Evolutionary conservation across 1,140 invertebrate species (phyloP), one percentile per base, ranked within the genome.

Genomic region (Ceratosolen solmsi): DNA sequence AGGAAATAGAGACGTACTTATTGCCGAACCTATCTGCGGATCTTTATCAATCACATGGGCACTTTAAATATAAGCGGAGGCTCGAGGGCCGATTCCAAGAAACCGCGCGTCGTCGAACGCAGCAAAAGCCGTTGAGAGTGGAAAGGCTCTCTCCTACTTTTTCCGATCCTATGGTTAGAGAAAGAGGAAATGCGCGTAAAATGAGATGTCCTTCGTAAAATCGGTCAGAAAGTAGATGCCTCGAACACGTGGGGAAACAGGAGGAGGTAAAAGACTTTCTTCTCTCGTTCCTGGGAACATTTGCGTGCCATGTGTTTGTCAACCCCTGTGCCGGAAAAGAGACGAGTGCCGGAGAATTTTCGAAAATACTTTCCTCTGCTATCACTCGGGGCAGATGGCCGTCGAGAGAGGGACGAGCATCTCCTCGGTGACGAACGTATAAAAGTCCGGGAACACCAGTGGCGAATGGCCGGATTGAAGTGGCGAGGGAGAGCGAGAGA

Each of bases 241-340:
- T 80, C 80, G 80, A 83, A 75, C 88, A 89, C 89, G 89, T 89
- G 89, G 86, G 86, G 88, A 85, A 84, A 85, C 86, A 87, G 51
- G 51, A 54, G 83, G 83, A 87, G 89, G 88, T 88, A 88, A 90
- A 89, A 91, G 88, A 88, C 89, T 91, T 90, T 90, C 90, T 89
- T 86, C 46, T 38, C 49, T 33, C 1, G 49, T n/a, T 38, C 63
- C 51, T 68, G 41, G 76, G 83, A 82, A 75, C 85, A 86, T 87
- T 88, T 90, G 89, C 87, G 80, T 86, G 85, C 90, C 91, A 92
- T 91, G 89, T 91, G 91, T 91, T 86, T 84, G 70, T 83, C 84
- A 84, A 84, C 71, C 77, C 49, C 41, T 54, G 56, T 58, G 71
- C 60, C 56, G 70, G 81, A 82, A 77, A 71, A 82, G 63, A 27